Evolutionary conservation across 2,888 invertebrate species (phyloP), one percentile per base, ranked within the genome.

Genomic region (Calameuta pallipes): DNA sequence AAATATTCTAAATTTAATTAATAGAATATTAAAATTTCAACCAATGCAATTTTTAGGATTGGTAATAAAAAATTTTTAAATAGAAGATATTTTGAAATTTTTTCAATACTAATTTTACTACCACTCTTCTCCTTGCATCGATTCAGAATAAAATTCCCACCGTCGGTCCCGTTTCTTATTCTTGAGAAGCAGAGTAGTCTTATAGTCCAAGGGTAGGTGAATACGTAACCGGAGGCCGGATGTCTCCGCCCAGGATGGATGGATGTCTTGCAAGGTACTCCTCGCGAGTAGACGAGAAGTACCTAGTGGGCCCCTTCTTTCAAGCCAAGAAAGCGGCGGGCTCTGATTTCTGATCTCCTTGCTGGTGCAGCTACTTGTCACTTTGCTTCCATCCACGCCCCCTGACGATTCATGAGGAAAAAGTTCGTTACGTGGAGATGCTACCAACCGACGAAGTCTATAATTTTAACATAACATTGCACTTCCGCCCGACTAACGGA

Each of bases 181-280:
- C 56, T 23, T 78, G 80, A 76, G 79, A 81, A 79, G 83, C 73
- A 74, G 77, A 76, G 76, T 78, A 75, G 78, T 78, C 78, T 78
- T n/a, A 41, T 69, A 69, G 68, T 36, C 69, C 73, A 35, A 78
- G 77, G 81, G 81, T 76, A 84, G 82, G 81, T 89, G 90, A 91
- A 91, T 90, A 83, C 85, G 91, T 90, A 91, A 91, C 87, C 87
- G 85, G 91, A 91, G 89, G 89, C 91, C 91, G 91, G 91, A 91
- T 91, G 91, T 91, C 85, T 82, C 89, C 91, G 91, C 91, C 91
- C 91, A 90, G 89, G 74, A 74, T 74, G 74, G 74, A 35, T 74
- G 74, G 74, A 74, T 76, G 76, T 78, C 76, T 79, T 31, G 33
- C 69, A 41, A 71, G 71, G 74, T 74, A 74, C 74, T 76, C 74